Evolutionary conservation across 2,888 invertebrate genomes (phyloP).

Genomic region (Himalopsyche kuldschensis): DNA sequence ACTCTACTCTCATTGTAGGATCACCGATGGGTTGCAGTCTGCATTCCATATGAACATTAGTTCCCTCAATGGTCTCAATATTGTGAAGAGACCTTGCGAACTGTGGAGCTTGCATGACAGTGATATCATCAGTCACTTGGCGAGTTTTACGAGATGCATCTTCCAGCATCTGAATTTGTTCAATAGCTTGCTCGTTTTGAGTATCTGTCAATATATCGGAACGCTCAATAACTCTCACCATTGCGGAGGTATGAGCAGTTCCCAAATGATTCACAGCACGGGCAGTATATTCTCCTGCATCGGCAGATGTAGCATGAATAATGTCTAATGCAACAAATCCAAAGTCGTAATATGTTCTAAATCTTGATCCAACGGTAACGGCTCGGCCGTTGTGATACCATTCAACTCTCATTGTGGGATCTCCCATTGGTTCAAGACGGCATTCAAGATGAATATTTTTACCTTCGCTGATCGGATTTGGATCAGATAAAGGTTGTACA

Average conservation of each 20-base stretch:
- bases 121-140: slow-evolving; percentile 78
- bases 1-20: slow-evolving; percentile 89
- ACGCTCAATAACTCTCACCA: slow-evolving; percentile 81
- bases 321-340: slow-evolving; percentile 97
- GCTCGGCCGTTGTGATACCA: slow-evolving; percentile 94
- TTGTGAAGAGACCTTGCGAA: slow-evolving; percentile 87
- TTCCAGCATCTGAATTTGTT: slow-evolving; percentile 90
- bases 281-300: slow-evolving; percentile 94
- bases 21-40: slow-evolving; percentile 89
- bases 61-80: slow-evolving; percentile 86
- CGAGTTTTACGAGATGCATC: slow-evolving; percentile 72
- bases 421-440: slow-evolving; percentile 91
- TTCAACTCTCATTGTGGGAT: slow-evolving; percentile 93
- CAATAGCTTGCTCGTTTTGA: slow-evolving; percentile 88
- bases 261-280: slow-evolving; percentile 93
- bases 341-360: slow-evolving; percentile 94
- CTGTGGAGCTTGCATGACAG: slow-evolving; percentile 82
- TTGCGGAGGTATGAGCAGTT: slow-evolving; percentile 87
- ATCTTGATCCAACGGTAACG: slow-evolving; percentile 87
- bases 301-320: slow-evolving; percentile 88
- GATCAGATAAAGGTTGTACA: slow-evolving; percentile 84
- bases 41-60: slow-evolving; percentile 90
- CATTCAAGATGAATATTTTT: slow-evolving; percentile 91
- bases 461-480: slow-evolving; percentile 83
- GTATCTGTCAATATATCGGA: slow-evolving; percentile 85